Base-by-base conservation (phyloP, 2,113 vertebrate genomes). In the Platichthys stellatus region DNA sequence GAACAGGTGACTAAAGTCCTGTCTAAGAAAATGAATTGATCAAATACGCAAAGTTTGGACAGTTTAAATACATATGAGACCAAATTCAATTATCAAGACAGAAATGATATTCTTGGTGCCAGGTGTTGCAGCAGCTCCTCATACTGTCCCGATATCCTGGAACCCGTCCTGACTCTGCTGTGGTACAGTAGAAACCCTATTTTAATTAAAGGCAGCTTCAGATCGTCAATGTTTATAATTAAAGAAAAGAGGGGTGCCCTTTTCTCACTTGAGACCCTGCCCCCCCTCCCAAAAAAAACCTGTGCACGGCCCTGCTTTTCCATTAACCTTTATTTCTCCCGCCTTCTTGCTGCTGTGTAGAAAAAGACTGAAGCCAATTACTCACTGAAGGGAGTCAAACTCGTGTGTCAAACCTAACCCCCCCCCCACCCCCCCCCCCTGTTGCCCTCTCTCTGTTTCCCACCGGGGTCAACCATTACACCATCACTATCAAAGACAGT, bases 401-500 rank as follows among this genome's bases (percentile, higher is more conserved):
- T 74, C 65, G 13, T 31, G 62, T 81, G 62, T 81, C 53, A 78
- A 84, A 72, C 53, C 54, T 8, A 38, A 40, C 26, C 3, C 20
- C 3, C 21, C 26, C 3, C 20, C 3, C 21, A 43, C 13, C 58
- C 4, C 28, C 5, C 5, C 28, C 28, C 31, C 5, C 8, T 23
- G 20, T 3, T 4, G 11, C 26, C 7, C 51, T 72, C 4, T 56
- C 57, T 67, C 35, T 43, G 20, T 31, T 56, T 72, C 57, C 24
- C 20, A 59, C 15, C 1, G 17, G 47, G 47, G 47, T 51, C 47
- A 51, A 18, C 4, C 62, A 72, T 76, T 69, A 76, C 20, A 15
- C 66, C 2, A 8, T 3, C 0, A 0, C 74, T 66, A 72, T 85
- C 75, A 86, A 67, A 76, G 51, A 72, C 54, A 21, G 64, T 77